Base-by-base conservation (phyloP, 2,797 vertebrate species). In the Heteromormyrus szaboi region DNA sequence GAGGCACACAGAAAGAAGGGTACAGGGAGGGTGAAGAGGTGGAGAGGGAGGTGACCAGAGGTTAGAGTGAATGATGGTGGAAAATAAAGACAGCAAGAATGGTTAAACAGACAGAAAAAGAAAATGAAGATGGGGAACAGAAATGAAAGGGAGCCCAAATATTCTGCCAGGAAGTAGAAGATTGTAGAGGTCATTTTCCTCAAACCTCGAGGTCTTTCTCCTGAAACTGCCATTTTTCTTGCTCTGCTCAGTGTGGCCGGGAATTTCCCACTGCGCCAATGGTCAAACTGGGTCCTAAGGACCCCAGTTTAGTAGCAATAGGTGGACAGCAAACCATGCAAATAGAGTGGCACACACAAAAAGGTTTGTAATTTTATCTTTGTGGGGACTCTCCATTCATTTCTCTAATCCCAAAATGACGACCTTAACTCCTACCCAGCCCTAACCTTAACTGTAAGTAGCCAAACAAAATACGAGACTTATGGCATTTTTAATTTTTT, bases 1-100 rank as follows among this genome's bases (percentile, higher is more conserved):
- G 91, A 92, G 53, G 90, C 85, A 89, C 65, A 92, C 85, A 51
- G 12, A 12, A 14, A 90, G 48, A 41, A 3, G 44, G 54, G 44
- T 76, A 89, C 6, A 48, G 53, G 86, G 54, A 37, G 81, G 2
- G 46, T 19, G 68, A 17, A 72, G 89, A 88, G 76, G 88, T 87
- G 89, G 46, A 85, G 68, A 92, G 89, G 90, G 83, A 79, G 54
- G 25, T 88, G n/a, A 5, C 44, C 81, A 68, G 53, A 33, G 37
- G 68, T 83, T 46, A 48, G 46, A 50, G 46, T 11, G n/a, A 83
- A 12, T 25, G 51, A 37, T 14, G 89, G 59, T 53, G 46, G 56
- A 68, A 50, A 76, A 89, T 48, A 25, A 88, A 87, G 2, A n/a
- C 8, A 22, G 87, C 29, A n/a, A 62, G 11, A 91, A 90, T 51